Evolutionary conservation across 2,888 invertebrate genomes (phyloP).

Genomic region (Pachymerium ferrugineum): DNA sequence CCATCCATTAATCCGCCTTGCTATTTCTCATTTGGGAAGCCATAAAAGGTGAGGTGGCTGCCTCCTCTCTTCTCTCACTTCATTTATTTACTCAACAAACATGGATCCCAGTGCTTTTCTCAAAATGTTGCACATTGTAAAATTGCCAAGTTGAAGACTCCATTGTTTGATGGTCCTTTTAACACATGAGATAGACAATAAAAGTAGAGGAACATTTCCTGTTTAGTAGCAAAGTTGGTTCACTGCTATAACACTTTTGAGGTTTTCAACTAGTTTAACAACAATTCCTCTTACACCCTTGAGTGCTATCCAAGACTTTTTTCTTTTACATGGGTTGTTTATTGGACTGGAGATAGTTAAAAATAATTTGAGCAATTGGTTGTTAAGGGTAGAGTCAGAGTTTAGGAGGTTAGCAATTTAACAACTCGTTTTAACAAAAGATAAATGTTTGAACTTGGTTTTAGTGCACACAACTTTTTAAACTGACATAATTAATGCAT

Average conservation of each 20-base stretch:
- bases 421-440: too few species aligned
- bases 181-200: constrained; percentile 20
- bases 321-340: neutral
- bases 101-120: constrained; percentile 11
- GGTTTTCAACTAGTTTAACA: constrained; percentile 24
- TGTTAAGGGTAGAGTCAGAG: neutral
- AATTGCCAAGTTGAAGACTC: constrained; percentile 21
- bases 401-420: too few species aligned
- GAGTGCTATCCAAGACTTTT: constrained; percentile 3
- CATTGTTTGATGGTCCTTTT: constrained; percentile 27
- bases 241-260: constrained; percentile 24
- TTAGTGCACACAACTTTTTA: too few species aligned
- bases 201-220: neutral
- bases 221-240: constrained; percentile 3
- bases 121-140: constrained; percentile 23
- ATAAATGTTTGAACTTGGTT: too few species aligned
- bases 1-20: neutral
- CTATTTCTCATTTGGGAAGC: constrained; percentile 25
- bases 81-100: constrained; percentile 25
- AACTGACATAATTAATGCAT: too few species aligned
- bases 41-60: neutral
- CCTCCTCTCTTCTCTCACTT: constrained; percentile 6
- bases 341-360: neutral
- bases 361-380: constrained; percentile 5
- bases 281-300: neutral